These are phyloP conservation scores for Neolamprologus kungweensis DNA, from an alignment of 2,113 vertebrate genomes.

Conservation along the genomic window DNA sequence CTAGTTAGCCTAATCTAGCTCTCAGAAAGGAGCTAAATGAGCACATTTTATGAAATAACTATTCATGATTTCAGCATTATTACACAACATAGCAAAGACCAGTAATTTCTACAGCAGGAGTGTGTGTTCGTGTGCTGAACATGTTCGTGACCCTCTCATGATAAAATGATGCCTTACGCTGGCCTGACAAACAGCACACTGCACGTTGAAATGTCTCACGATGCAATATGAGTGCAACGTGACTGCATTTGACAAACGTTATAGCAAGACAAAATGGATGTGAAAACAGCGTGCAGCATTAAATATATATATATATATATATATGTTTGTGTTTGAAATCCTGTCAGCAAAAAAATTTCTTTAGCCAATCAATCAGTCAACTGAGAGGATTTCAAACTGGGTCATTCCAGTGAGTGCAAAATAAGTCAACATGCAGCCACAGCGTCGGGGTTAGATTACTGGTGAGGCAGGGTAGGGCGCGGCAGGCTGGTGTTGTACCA, in stretches of 20 bases:
- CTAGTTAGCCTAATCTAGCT: neutral
- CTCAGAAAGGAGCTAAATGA: neutral
- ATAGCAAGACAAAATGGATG: constrained; percentile 20
- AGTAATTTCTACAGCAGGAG: neutral
- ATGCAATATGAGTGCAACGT: neutral
- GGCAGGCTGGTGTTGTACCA: constrained; percentile 86
- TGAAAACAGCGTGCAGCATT: constrained; percentile 11
- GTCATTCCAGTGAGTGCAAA: neutral
- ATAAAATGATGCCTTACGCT: neutral
- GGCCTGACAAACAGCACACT: constrained; percentile 12
- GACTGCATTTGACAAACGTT: constrained; percentile 1
- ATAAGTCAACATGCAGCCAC: constrained; percentile 73
- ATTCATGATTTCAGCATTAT: neutral
- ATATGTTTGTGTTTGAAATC: constrained; percentile 19
- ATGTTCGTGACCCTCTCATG: neutral
- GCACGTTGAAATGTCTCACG: neutral
- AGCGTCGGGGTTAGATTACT: constrained; percentile 77
- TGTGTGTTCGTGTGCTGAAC: neutral
- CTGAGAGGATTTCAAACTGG: constrained; percentile 47
- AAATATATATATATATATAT: neutral
- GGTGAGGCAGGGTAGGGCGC: constrained; percentile 74
- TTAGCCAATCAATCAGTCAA: neutral
- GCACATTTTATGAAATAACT: neutral
- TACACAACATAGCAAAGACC: neutral
- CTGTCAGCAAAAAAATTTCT: neutral